Evolutionary conservation across 2,888 invertebrate species (phyloP).

Genomic region (Crioceris asparagi): DNA sequence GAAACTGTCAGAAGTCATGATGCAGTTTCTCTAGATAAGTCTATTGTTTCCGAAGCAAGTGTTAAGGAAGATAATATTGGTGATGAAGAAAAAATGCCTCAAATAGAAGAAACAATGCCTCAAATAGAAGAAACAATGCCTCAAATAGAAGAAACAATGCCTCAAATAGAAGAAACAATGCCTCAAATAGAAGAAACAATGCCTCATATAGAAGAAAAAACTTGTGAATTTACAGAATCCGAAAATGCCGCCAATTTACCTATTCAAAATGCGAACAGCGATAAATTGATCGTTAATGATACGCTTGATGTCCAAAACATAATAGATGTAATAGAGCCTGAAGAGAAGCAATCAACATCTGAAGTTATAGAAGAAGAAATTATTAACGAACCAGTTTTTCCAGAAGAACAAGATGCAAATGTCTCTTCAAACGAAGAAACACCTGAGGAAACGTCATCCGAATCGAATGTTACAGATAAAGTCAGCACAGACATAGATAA

Average conservation of each 20-base stretch:
- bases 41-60: no score
- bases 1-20: no score
- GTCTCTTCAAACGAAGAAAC: slow-evolving; percentile 4
- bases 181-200: no score
- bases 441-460: background rate
- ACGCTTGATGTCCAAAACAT: no score
- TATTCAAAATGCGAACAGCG: background rate
- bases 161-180: no score
- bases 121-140: no score
- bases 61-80: background rate
- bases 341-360: slow-evolving; percentile 1
- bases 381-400: background rate
- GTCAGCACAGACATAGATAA: background rate
- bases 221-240: background rate
- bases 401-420: slow-evolving; percentile 2
- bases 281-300: background rate
- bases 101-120: background rate
- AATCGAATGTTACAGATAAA: background rate
- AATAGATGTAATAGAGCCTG: background rate
- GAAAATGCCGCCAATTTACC: background rate
- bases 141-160: no score
- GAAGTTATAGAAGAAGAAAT: slow-evolving; percentile 2
- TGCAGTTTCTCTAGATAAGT: no score
- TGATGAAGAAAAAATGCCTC: background rate
- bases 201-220: background rate